Percentiles rank a stretch among this genome's conserved stretches.
These are phyloP conservation scores for Denticeps clupeoides DNA, from an alignment of 2,797 vertebrate genomes.

Conservation along the genomic window DNA sequence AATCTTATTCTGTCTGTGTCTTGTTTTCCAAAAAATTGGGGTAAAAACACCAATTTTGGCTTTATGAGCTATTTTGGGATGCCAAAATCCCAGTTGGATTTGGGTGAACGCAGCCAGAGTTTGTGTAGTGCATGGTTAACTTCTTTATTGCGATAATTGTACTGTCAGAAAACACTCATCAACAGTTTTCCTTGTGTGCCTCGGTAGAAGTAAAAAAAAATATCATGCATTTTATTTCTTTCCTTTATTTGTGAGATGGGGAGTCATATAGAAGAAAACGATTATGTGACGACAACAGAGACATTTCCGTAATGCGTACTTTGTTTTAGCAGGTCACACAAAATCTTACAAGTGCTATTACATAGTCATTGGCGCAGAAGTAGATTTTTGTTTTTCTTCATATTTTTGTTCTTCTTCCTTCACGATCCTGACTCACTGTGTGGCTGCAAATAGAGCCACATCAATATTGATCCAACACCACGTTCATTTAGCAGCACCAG, in stretches of 20 bases:
- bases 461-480: too few relatives aligned
- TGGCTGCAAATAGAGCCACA: too few relatives aligned
- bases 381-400: background rate
- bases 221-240: conserved; percentile 2
- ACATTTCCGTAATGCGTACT: background rate
- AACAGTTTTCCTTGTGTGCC: conserved; percentile 15
- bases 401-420: conserved; percentile 13
- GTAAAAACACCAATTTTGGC: too few relatives aligned
- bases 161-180: conserved; percentile 5
- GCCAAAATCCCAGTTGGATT: conserved; percentile 3
- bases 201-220: conserved; percentile 6
- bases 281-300: background rate
- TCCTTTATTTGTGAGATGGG: conserved; percentile 2
- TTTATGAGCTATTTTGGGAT: too few relatives aligned
- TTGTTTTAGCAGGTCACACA: conserved; percentile 6
- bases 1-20: conserved; percentile 13
- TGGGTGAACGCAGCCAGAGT: conserved; percentile 14
- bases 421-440: too few relatives aligned
- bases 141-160: conserved; percentile 17
- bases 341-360: conserved; percentile 35
- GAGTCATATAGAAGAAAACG: background rate
- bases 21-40: conserved; percentile 2
- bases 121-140: conserved; percentile 24
- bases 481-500: too few relatives aligned
- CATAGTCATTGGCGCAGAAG: conserved; percentile 9